phyloP scores from a whole-genome alignment of 2,888 invertebrate species.

The Lasioglossum leucozonium region DNA sequence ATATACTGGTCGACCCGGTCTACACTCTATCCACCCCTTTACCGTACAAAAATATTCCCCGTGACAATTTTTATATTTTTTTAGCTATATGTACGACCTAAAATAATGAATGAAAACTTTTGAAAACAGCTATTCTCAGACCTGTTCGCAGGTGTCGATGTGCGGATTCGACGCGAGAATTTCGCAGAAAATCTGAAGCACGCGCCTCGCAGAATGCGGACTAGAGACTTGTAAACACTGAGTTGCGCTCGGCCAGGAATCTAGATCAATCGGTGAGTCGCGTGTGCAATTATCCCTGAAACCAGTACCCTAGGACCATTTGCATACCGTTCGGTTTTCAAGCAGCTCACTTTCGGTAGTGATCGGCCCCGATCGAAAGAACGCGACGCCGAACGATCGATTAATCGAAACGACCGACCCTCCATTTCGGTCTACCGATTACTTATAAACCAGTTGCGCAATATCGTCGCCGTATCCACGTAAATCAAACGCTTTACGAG shows the following conservation, averaged over 20 bases:
- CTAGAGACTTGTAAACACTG: not conserved
- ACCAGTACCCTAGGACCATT: conserved; percentile 29
- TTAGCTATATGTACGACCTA: too few species aligned
- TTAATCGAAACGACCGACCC: not conserved
- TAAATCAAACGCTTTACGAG: conserved; percentile 8
- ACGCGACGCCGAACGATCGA: not conserved
- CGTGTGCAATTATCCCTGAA: conserved; percentile 28
- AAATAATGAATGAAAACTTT: not conserved
- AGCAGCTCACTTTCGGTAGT: not conserved
- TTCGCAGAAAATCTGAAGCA: not conserved
- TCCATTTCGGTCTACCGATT: not conserved
- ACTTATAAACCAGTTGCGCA: not conserved
- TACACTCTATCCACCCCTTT: not conserved
- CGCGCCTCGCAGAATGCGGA: not conserved
- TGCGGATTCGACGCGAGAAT: not conserved
- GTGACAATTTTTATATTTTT: too few species aligned
- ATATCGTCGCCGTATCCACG: not conserved
- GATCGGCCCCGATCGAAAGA: not conserved
- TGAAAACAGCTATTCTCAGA: not conserved
- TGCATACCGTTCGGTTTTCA: conserved; percentile 15
- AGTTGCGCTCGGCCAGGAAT: conserved; percentile 11
- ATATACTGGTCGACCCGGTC: not conserved
- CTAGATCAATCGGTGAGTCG: conserved; percentile 29
- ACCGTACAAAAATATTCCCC: not conserved
- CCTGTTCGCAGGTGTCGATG: not conserved